Conservation (phyloP, 1,140 invertebrate species). For the Charaxes varanes region DNA sequence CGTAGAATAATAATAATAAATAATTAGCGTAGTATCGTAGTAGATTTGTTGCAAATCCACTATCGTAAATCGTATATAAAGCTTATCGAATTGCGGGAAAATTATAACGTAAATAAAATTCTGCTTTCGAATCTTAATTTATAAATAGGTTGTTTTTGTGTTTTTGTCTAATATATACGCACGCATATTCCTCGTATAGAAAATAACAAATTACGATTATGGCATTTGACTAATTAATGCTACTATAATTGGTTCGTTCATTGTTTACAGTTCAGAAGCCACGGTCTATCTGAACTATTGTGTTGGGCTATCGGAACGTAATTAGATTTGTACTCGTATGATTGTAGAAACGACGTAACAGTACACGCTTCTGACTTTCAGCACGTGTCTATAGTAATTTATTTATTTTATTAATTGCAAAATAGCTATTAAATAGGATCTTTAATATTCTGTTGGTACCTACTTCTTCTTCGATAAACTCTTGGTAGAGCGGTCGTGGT, state of each 20-base stretch:
- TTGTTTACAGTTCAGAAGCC: slow-evolving; percentile 16
- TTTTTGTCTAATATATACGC: no score
- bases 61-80: no score
- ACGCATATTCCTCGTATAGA: slow-evolving; percentile 1
- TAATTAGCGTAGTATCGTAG: no score
- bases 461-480: no score
- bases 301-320: slow-evolving; percentile 16
- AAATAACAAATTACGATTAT: slow-evolving; percentile 11
- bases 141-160: slow-evolving; percentile 1
- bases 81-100: no score
- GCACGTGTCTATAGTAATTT: background rate
- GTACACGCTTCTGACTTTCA: background rate
- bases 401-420: background rate
- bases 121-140: no score
- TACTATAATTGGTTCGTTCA: slow-evolving; percentile 18
- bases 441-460: no score
- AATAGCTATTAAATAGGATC: no score
- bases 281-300: slow-evolving; percentile 15
- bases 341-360: slow-evolving; percentile 3
- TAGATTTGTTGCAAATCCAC: no score
- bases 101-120: no score
- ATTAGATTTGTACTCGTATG: slow-evolving; percentile 18
- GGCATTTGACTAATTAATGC: slow-evolving; percentile 20
- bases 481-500: no score
- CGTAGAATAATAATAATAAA: no score